phyloP scores from a whole-genome alignment of 2,888 invertebrate genomes.

The Cremastinae sp. region DNA sequence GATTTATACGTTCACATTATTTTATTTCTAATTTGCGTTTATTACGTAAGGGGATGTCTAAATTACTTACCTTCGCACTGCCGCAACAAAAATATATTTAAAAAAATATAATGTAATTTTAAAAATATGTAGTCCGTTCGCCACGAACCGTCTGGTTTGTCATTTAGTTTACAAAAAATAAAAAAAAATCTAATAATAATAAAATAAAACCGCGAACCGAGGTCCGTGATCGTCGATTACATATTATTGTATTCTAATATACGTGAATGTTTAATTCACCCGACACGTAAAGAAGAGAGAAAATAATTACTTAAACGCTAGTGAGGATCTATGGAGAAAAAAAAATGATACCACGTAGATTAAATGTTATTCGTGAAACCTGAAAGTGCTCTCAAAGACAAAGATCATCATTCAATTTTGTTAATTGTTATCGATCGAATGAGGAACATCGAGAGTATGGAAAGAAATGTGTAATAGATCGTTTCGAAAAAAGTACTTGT shows the following conservation, averaged over 20 bases:
- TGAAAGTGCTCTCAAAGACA: slow-evolving; percentile 48
- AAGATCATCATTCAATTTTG: slow-evolving; percentile 54
- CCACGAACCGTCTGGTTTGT: slow-evolving; percentile 35
- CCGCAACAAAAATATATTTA: slow-evolving; percentile 70
- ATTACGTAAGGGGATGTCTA: slow-evolving; percentile 61
- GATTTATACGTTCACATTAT: slow-evolving; percentile 8
- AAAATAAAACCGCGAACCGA: slow-evolving; percentile 15
- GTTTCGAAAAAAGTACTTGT: slow-evolving; percentile 50
- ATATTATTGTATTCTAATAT: slow-evolving; percentile 37
- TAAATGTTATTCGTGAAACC: slow-evolving; percentile 44
- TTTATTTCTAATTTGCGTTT: slow-evolving; percentile 44
- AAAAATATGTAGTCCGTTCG: slow-evolving; percentile 68
- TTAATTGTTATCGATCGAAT: slow-evolving; percentile 58
- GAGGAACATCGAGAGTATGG: slow-evolving; percentile 40
- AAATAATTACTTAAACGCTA: slow-evolving; percentile 48
- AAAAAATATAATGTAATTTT: slow-evolving; percentile 70
- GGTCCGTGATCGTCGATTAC: slow-evolving; percentile 34
- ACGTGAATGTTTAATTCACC: slow-evolving; percentile 49
- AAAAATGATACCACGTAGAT: slow-evolving; percentile 48
- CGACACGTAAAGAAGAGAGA: slow-evolving; percentile 38
- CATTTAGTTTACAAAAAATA: too few relatives aligned
- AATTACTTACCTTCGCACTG: slow-evolving; percentile 77
- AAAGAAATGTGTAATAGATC: slow-evolving; percentile 28
- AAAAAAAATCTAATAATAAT: too few relatives aligned
- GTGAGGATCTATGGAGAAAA: neutral